Percentiles rank a stretch among this genome's conserved stretches.
phyloP scores from a whole-genome alignment of 1,140 invertebrate genomes.

The Gerris buenoi region DNA sequence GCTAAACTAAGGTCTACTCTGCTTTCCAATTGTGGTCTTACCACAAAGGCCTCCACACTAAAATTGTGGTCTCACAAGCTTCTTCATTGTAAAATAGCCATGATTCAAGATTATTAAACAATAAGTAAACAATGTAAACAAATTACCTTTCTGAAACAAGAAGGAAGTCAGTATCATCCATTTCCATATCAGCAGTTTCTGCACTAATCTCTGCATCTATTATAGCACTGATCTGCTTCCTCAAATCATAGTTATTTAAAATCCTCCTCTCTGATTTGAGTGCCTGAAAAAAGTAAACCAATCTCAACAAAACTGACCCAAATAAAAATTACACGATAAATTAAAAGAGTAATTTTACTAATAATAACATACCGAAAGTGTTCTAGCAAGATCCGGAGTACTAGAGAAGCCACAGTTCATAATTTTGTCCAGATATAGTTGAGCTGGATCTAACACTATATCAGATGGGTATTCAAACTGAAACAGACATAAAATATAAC shows the following conservation, averaged over 20 bases:
- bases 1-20: no score
- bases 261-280: not conserved
- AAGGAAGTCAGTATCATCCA: conserved; percentile 1
- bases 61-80: no score
- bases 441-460: not conserved
- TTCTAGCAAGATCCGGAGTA: not conserved
- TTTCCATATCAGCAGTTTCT: not conserved
- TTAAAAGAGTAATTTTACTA: no score
- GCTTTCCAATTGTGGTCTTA: no score
- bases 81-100: no score
- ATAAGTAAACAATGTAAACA: no score
- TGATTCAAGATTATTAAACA: no score
- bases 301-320: no score
- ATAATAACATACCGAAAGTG: not conserved
- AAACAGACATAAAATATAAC: no score
- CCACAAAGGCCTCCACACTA: no score
- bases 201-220: not conserved
- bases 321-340: no score
- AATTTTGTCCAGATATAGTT: not conserved
- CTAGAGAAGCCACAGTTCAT: not conserved
- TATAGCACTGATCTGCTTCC: not conserved
- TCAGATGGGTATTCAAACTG: not conserved
- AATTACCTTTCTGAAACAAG: not conserved
- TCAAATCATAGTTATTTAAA: not conserved
- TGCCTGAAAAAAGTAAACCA: not conserved